phyloP scores from a whole-genome alignment of 2,888 invertebrate species.

The Metopia argyrocephala region DNA sequence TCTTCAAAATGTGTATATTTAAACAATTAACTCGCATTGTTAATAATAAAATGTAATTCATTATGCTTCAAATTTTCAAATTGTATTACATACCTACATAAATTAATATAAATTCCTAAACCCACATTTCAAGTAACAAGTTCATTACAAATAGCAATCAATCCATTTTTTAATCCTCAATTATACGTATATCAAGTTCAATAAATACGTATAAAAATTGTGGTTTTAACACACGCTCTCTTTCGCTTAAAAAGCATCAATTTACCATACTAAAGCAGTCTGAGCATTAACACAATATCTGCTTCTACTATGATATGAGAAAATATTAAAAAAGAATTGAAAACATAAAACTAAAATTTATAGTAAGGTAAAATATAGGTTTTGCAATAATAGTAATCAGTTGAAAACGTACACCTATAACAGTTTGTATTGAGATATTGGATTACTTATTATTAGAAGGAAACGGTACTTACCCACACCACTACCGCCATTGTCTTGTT shows the following conservation, averaged over 20 bases:
- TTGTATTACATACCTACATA: too few species aligned
- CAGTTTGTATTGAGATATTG: too few species aligned
- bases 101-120: background rate
- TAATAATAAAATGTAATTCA: too few species aligned
- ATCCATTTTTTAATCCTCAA: constrained; percentile 17
- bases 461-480: constrained; percentile 74
- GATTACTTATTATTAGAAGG: too few species aligned
- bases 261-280: background rate
- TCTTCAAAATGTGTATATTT: too few species aligned
- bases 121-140: constrained; percentile 32
- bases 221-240: constrained; percentile 35
- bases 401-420: too few species aligned
- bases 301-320: background rate
- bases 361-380: too few species aligned
- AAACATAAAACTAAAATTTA: too few species aligned
- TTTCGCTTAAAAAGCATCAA: background rate
- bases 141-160: constrained; percentile 37
- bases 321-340: background rate
- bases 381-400: too few species aligned
- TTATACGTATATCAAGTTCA: constrained; percentile 57
- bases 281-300: background rate
- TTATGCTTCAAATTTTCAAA: too few species aligned
- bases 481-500: constrained; percentile 73
- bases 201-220: constrained; percentile 41
- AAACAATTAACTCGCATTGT: too few species aligned